Evolutionary conservation across 2,797 vertebrate species (phyloP).

Genomic region (Peromyscus attwateri): DNA sequence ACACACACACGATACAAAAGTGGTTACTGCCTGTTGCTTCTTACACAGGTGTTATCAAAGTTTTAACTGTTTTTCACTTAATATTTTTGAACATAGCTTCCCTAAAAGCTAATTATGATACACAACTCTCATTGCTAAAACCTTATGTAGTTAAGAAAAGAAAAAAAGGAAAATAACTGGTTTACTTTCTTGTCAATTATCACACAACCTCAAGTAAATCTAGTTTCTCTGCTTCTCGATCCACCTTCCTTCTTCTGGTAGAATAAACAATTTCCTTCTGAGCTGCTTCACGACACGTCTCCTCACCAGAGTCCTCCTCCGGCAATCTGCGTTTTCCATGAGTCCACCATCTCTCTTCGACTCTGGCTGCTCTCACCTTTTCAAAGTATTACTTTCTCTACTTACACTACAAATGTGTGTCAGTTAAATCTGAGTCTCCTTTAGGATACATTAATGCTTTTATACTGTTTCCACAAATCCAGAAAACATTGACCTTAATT

Average conservation of each 20-base stretch:
- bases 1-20: not conserved
- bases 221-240: not conserved
- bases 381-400: not conserved
- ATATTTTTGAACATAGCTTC: not conserved
- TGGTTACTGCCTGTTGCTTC: slow-evolving; percentile 1
- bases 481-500: slow-evolving; percentile 16
- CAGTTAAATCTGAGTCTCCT: not conserved
- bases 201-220: not conserved
- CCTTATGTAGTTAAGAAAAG: not conserved
- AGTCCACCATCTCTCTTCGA: not conserved
- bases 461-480: not conserved
- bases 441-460: not conserved
- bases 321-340: not conserved
- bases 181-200: slow-evolving; percentile 21
- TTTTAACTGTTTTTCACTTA: slow-evolving; percentile 12
- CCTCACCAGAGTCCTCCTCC: not conserved
- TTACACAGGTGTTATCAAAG: not conserved
- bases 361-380: not conserved
- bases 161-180: not conserved
- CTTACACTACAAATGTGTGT: not conserved
- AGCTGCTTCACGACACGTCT: not conserved
- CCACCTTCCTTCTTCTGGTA: not conserved
- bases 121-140: not conserved
- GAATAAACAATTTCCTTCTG: slow-evolving; percentile 45
- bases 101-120: slow-evolving; percentile 36